phyloP scores from a whole-genome alignment of 2,888 invertebrate species.

The Arge pagana region DNA sequence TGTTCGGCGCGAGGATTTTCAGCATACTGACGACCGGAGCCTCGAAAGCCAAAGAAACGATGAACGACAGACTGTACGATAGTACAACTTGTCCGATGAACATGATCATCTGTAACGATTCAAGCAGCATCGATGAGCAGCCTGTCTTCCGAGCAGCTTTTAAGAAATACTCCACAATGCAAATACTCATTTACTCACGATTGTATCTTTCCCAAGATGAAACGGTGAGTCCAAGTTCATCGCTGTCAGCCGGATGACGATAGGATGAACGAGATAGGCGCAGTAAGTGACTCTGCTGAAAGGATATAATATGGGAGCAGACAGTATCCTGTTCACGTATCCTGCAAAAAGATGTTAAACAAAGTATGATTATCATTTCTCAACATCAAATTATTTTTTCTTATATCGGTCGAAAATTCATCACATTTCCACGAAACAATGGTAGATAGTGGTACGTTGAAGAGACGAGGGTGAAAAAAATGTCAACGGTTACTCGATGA shows the following conservation, averaged over 20 bases:
- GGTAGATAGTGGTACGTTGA: no score
- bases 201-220: conserved; percentile 77
- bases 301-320: conserved; percentile 79
- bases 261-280: conserved; percentile 83
- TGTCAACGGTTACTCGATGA: no score
- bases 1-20: conserved; percentile 63
- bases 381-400: no score
- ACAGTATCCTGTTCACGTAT: conserved; percentile 71
- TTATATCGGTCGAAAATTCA: no score
- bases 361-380: no score
- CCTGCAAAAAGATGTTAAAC: no score
- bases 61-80: conserved; percentile 77
- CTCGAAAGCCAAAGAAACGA: conserved; percentile 81
- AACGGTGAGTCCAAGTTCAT: conserved; percentile 83
- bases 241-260: conserved; percentile 78
- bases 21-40: conserved; percentile 85
- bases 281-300: conserved; percentile 87
- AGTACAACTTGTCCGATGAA: conserved; percentile 82
- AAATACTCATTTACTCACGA: conserved; percentile 68
- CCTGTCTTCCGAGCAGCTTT: no score
- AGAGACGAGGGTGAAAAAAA: no score
- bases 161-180: no score
- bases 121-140: no score
- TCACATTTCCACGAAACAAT: no score
- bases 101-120: conserved; percentile 73